Conservation (phyloP, 2,888 invertebrate species). For the Elegia similella region DNA sequence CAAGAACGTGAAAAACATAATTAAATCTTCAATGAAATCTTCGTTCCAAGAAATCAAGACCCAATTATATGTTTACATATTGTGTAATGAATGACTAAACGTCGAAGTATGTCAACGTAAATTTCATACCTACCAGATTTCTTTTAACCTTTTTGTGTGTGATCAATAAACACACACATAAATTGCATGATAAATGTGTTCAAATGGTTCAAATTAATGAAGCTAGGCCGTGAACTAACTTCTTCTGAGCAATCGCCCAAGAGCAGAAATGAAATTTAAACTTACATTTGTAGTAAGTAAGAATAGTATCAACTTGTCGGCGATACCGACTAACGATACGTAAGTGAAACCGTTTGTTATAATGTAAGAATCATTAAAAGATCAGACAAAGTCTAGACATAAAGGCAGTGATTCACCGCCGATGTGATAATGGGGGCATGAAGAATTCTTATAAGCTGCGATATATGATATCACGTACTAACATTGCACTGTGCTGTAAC, state of each 20-base stretch:
- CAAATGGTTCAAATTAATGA: too few relatives aligned
- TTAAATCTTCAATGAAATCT: slow-evolving; percentile 3
- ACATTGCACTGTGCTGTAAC: neutral
- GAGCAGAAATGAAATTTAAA: too few relatives aligned
- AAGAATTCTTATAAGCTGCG: neutral
- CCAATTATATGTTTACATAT: slow-evolving; percentile 19
- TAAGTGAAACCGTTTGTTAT: too few relatives aligned
- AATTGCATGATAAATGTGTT: too few relatives aligned
- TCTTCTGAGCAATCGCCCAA: too few relatives aligned
- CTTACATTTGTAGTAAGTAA: too few relatives aligned
- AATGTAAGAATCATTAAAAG: neutral
- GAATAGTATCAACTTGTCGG: neutral
- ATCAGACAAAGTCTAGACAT: slow-evolving; percentile 3
- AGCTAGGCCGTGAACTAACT: too few relatives aligned
- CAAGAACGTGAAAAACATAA: slow-evolving; percentile 2
- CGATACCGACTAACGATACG: too few relatives aligned
- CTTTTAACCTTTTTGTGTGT: too few relatives aligned
- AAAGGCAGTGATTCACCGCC: slow-evolving; percentile 1
- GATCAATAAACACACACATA: too few relatives aligned
- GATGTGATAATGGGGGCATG: slow-evolving; percentile 6
- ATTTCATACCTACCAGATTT: slow-evolving; percentile 16
- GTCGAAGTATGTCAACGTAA: slow-evolving; percentile 19
- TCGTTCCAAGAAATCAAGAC: slow-evolving; percentile 6
- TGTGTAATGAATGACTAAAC: slow-evolving; percentile 11
- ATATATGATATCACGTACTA: neutral